Evolutionary conservation across 1,140 invertebrate species (phyloP).

Genomic region (Maconellicoccus hirsutus): DNA sequence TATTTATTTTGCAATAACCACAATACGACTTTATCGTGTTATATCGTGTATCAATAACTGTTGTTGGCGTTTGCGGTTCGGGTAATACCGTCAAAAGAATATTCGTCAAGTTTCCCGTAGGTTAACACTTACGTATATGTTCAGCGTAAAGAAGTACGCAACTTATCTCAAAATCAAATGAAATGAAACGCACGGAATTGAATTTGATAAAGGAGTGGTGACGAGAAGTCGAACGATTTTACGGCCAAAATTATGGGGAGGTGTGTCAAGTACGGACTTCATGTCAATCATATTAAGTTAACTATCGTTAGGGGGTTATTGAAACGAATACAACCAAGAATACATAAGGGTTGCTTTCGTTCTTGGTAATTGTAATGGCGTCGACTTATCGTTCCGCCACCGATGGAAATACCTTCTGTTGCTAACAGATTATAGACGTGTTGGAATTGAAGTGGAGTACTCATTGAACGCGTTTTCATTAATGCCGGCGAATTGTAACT

Average conservation of each 20-base stretch:
- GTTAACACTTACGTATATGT: too few species aligned
- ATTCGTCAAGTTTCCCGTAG: neutral
- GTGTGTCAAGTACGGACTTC: constrained; percentile 16
- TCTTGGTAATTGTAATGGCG: constrained; percentile 19
- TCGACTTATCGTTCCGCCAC: neutral
- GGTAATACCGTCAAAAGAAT: neutral
- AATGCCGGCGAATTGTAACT: neutral
- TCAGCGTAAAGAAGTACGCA: neutral
- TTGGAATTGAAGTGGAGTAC: constrained; percentile 4
- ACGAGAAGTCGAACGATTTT: constrained; percentile 15
- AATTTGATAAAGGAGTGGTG: neutral
- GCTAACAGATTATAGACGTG: neutral
- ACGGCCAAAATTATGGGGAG: constrained; percentile 6
- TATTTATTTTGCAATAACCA: too few species aligned
- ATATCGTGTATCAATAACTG: too few species aligned
- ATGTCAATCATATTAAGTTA: constrained; percentile 20
- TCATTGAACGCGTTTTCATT: constrained; percentile 18
- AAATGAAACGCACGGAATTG: neutral
- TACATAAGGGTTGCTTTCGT: constrained; percentile 18
- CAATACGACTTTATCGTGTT: too few species aligned
- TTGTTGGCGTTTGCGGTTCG: too few species aligned
- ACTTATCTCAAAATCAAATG: constrained; percentile 16
- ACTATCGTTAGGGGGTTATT: constrained; percentile 16
- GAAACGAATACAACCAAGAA: constrained; percentile 18
- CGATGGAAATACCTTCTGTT: constrained; percentile 12